Evolutionary conservation across 2,797 vertebrate species (phyloP).

Genomic region (Apodemus agrarius): DNA sequence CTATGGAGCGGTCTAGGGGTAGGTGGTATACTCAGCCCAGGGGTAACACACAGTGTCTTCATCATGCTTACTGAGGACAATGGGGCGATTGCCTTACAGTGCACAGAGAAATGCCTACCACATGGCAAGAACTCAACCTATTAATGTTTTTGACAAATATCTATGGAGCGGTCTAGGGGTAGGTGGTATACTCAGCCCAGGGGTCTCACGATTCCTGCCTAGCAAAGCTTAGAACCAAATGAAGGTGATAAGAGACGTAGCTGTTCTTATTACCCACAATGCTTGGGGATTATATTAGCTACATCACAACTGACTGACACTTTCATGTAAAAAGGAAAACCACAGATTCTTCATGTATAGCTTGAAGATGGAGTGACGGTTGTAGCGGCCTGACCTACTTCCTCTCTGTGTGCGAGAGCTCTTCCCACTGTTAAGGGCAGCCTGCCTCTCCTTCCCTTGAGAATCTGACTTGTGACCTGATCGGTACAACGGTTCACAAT

Average conservation of each 20-base stretch:
- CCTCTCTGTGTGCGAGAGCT: fast-evolving
- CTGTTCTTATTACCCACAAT: not conserved
- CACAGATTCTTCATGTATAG: not conserved
- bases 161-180: not conserved
- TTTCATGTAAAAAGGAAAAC: not conserved
- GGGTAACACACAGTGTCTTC: not conserved
- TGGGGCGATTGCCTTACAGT: not conserved
- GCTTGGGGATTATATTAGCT: not conserved
- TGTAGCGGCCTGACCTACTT: too few relatives aligned
- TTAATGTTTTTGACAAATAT: not conserved
- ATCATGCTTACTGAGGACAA: not conserved
- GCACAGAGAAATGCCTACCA: not conserved
- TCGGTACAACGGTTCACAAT: too few relatives aligned
- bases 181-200: not conserved
- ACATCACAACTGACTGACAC: not conserved
- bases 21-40: not conserved
- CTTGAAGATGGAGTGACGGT: not conserved
- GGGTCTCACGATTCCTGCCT: not conserved
- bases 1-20: not conserved
- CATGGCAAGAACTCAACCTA: not conserved
- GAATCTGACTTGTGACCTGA: not conserved
- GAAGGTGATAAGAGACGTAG: not conserved
- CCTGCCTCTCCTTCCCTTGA: not conserved
- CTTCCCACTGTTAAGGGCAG: fast-evolving
- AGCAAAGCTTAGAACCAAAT: not conserved